A percentile compares a stretch with the other conserved stretches of the same genome.
These are phyloP conservation scores for Pleuronectes platessa DNA, from an alignment of 2,113 vertebrate genomes.

Conservation along the genomic window DNA sequence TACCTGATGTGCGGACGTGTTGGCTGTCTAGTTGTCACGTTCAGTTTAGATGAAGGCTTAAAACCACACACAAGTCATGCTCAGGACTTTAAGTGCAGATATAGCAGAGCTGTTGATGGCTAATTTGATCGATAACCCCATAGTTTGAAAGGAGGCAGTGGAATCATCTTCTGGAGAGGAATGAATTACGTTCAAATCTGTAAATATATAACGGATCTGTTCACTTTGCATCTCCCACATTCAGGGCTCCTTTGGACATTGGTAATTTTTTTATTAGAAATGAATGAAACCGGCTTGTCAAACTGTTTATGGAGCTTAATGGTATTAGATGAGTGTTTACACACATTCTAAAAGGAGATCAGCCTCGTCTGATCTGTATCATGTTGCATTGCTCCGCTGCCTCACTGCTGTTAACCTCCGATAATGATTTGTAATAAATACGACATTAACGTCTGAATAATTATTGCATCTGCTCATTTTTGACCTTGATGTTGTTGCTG, in stretches of 20 bases:
- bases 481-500: constrained; percentile 18
- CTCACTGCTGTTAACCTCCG: no score
- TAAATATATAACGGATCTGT: not conserved
- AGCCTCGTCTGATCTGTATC: not conserved
- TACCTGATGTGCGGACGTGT: not conserved
- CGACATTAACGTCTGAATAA: constrained; percentile 11
- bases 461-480: constrained; percentile 16
- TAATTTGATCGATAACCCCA: not conserved
- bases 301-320: no score
- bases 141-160: not conserved
- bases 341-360: not conserved
- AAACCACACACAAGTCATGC: not conserved
- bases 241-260: not conserved
- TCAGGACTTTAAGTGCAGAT: not conserved
- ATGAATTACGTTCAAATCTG: constrained; percentile 12
- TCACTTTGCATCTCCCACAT: not conserved
- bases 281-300: no score
- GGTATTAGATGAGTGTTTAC: constrained; percentile 12
- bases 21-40: not conserved
- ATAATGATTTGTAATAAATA: no score
- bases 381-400: not conserved
- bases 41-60: not conserved
- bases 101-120: not conserved
- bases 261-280: constrained; percentile 4
- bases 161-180: not conserved